A percentile compares a stretch with the other conserved stretches of the same genome.
Conservation (phyloP, 92 coral and sea anemone genomes). For the Hydrozoanthus gracilis region DNA sequence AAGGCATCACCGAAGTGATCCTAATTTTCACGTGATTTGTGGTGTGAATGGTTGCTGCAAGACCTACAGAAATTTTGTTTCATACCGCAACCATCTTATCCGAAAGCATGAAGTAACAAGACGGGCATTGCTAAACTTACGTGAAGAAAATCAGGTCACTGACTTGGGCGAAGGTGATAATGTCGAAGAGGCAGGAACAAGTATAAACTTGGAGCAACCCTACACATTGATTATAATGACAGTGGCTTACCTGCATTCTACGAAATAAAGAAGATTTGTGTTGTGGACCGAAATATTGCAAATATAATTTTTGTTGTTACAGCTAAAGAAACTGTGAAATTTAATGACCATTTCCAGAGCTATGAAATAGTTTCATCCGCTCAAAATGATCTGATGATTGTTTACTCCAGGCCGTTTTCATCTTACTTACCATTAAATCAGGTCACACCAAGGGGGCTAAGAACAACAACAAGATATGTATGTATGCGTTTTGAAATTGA, state of each 20-base stretch:
- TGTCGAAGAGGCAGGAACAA: too few relatives aligned
- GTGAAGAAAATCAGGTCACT: too few relatives aligned
- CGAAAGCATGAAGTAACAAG: background rate
- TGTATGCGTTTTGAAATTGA: constrained; percentile 20
- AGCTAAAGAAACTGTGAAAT: constrained; percentile 53
- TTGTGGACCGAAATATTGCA: constrained; percentile 53
- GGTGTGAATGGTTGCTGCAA: constrained; percentile 9
- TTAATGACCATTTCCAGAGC: constrained; percentile 66
- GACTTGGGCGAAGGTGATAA: too few relatives aligned
- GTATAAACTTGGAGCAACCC: constrained; percentile 58
- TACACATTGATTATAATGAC: constrained; percentile 65
- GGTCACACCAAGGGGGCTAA: background rate
- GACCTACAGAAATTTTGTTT: background rate
- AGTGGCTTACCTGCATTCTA: constrained; percentile 66
- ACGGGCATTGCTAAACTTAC: too few relatives aligned
- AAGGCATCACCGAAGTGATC: constrained; percentile 8
- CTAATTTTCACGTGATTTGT: constrained; percentile 7
- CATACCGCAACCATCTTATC: constrained; percentile 10
- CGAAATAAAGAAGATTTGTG: constrained; percentile 54
- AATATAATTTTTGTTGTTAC: constrained; percentile 59
- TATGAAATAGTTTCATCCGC: constrained; percentile 32
- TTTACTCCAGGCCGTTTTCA: background rate
- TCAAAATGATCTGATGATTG: background rate
- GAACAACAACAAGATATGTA: constrained; percentile 16
- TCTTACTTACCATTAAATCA: constrained; percentile 14